A percentile compares a stretch with the other conserved stretches of the same genome.
These are phyloP conservation scores for Eurystomus gularis DNA, from an alignment of 2,113 vertebrate species.

Conservation along the genomic window DNA sequence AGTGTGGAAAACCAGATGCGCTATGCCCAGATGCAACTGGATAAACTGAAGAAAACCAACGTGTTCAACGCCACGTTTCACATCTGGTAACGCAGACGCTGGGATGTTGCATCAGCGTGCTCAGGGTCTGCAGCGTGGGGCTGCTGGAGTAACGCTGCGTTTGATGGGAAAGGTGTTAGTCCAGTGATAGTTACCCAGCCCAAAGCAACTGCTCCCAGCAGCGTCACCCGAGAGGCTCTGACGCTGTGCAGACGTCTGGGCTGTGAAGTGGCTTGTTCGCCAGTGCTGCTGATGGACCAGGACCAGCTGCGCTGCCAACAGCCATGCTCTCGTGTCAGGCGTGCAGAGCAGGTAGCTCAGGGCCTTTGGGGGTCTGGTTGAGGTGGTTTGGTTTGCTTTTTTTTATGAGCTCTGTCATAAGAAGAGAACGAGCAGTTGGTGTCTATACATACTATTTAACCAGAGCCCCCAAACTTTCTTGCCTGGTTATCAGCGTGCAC, in stretches of 20 bases:
- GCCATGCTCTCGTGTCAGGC: not conserved
- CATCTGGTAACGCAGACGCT: slow-evolving; percentile 82
- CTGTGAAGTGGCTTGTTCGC: not conserved
- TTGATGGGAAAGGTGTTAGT: too few relatives aligned
- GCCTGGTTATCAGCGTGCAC: too few relatives aligned
- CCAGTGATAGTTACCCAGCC: not conserved
- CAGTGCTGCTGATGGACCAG: accelerated
- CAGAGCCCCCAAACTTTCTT: not conserved
- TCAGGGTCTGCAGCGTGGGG: not conserved
- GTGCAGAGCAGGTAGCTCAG: not conserved
- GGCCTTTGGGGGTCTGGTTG: not conserved
- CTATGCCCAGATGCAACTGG: slow-evolving; percentile 93
- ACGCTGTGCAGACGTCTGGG: accelerated
- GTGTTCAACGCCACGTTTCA: slow-evolving; percentile 98
- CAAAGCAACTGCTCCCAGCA: accelerated
- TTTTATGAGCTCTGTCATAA: not conserved
- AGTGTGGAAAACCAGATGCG: slow-evolving; percentile 98
- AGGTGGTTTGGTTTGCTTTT: not conserved
- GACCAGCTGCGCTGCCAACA: accelerated
- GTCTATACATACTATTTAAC: not conserved
- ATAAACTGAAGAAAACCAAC: slow-evolving; percentile 96
- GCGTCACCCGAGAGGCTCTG: not conserved
- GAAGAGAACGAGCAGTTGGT: not conserved
- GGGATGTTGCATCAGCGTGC: accelerated
- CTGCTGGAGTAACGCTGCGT: accelerated